Base-by-base conservation (phyloP, 1,140 invertebrate species). In the Mycetomoellerius zeteki region DNA sequence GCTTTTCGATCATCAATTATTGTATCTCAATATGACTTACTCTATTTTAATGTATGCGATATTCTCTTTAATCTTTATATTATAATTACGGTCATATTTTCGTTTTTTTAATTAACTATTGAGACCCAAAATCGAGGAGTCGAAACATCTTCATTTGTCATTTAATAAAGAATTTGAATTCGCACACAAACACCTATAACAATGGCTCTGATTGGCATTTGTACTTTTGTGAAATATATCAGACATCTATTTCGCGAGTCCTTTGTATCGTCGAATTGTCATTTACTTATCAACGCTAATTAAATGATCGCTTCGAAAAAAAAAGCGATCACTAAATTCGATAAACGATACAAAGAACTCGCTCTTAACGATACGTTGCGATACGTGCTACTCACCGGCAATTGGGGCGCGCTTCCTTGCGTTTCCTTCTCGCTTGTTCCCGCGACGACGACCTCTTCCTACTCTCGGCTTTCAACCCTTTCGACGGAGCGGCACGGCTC, bases 391-490 rank as follows among this genome's bases (percentile, higher is more conserved):
- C 80, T 82, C 67, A 82, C 80, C 80, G 67, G 67, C 65, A 72
- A 81, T 72, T 16, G 65, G 33, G 12, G 6, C 12, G 80, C 77
- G 24, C 77, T 69, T 37, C 21, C 33, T 37, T 16, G n/a, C 21
- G 54, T 47, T 60, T 24, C 19, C 56, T 8, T 37, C n/a, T 37
- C n/a, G 37, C 52, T 21, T 73, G 21, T 56, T 56, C 30, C 21
- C 50, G 33, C 78, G 33, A 56, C 19, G 78, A 82, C 52, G 80
- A 21, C 43, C 33, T 30, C 50, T 43, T 62, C 21, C 65, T 69
- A 24, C 62, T 21, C 67, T 19, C 24, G 67, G 54, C 24, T 73
- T 60, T 82, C 80, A 82, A 73, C 80, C 80, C 80, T 82, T 82
- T 73, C 37, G 54, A 56, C 67, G 54, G 19, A 82, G 80, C 78